Evolutionary conservation across 2,888 invertebrate species (phyloP), one percentile per base, ranked within the genome.

Genomic region (Oscheius sp.): DNA sequence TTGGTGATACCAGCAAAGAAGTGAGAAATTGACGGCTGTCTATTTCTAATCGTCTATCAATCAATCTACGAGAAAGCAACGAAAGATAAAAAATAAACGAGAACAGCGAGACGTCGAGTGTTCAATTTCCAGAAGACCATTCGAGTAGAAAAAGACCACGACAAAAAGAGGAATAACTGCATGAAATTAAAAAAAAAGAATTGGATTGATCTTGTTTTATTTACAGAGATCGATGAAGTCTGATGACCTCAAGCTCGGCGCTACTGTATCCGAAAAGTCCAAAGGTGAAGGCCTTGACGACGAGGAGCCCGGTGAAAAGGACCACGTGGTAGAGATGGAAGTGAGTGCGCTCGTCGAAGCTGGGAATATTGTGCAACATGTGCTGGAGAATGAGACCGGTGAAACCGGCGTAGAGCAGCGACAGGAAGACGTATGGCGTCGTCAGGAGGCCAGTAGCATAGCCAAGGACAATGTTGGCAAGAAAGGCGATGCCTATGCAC

Each of bases 321-420:
- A 49, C 18, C 35, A 66, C 52, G 21, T 66, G 66, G 52, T 52
- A 66, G 63, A 63, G 45, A 25, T 63, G 45, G 35, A 66, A 2
- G 18, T 25, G 21, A 27, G 9, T n/a, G 12, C 25, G 16, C 23
- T 61, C 61, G 16, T 29, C n/a, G 21, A 29, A 25, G 9, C 52
- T 16, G 21, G 49, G 66, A 16, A 52, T 49, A 25, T 66, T 49
- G 16, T 52, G 49, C 18, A 69, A 13, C 43, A 56, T n/a, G 16
- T 41, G 55, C 23, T 41, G 69, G 9, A 69, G 45, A n/a, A 56
- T 23, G 55, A 69, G 9, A 5, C 23, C 55, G 13, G 69, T 45
- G 23, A 56, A 55, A 29, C 23, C 23, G 55, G 41, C 55, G 45
- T 69, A 69, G 69, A 69, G 13, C 2, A 69, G 21, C 0, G 69